Conservation (phyloP, 1,140 invertebrate species). For the Ooceraea biroi region DNA sequence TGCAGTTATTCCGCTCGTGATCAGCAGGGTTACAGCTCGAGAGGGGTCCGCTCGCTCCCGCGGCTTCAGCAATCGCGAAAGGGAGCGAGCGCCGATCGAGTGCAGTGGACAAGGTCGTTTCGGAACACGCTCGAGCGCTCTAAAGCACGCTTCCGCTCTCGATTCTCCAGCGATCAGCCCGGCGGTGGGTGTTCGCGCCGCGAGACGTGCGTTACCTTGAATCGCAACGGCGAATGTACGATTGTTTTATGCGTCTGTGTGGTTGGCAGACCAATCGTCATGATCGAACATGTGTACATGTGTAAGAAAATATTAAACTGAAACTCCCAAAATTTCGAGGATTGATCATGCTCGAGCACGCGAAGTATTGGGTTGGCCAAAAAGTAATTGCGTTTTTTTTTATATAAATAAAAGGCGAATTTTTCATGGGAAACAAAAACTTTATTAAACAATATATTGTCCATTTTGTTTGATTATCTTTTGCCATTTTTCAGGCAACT, state of each 20-base stretch:
- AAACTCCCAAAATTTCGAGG: no score
- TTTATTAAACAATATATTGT: no score
- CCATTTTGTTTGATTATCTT: no score
- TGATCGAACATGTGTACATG: background rate
- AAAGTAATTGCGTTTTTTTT: no score
- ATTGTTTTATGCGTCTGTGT: background rate
- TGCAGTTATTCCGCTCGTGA: background rate
- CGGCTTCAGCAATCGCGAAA: slow-evolving; percentile 27
- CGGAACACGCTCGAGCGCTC: slow-evolving; percentile 42
- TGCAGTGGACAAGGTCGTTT: slow-evolving; percentile 71
- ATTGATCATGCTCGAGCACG: no score
- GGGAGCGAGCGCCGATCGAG: slow-evolving; percentile 45
- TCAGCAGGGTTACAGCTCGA: background rate
- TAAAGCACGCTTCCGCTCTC: slow-evolving; percentile 75
- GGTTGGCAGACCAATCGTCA: background rate
- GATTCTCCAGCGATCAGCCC: slow-evolving; percentile 73
- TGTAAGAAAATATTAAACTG: no score
- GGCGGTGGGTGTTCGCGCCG: slow-evolving; percentile 56
- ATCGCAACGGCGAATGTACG: background rate
- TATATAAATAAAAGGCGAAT: no score
- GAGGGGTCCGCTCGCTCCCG: background rate
- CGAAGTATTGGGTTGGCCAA: no score
- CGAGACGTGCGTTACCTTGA: slow-evolving; percentile 33
- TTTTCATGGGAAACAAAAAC: no score
- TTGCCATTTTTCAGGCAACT: no score